phyloP scores from a whole-genome alignment of 2,797 vertebrate genomes.

The Mus spretus region DNA sequence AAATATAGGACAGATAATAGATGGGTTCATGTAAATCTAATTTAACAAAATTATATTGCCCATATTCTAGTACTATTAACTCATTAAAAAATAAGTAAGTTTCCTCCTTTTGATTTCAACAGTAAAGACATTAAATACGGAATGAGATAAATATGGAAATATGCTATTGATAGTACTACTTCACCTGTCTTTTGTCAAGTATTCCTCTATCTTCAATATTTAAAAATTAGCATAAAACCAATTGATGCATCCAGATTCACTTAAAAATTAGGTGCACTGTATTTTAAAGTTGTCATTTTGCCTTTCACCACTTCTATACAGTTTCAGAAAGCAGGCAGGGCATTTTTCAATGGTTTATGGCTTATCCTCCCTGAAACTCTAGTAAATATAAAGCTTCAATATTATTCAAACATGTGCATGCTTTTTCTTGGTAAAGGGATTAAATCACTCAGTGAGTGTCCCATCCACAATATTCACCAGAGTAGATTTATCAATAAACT shows the following conservation, averaged over 20 bases:
- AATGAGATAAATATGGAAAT: slow-evolving; percentile 54
- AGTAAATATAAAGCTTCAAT: slow-evolving; percentile 67
- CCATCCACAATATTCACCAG: slow-evolving; percentile 72
- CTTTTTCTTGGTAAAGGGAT: slow-evolving; percentile 75
- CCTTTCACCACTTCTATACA: slow-evolving; percentile 57
- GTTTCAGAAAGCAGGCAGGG: slow-evolving; percentile 66
- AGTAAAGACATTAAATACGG: slow-evolving; percentile 58
- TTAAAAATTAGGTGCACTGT: slow-evolving; percentile 58
- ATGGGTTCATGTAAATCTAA: slow-evolving; percentile 55
- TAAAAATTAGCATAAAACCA: slow-evolving; percentile 72
- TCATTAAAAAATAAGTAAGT: slow-evolving; percentile 47
- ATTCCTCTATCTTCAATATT: slow-evolving; percentile 70
- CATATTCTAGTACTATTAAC: slow-evolving; percentile 18
- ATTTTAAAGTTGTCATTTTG: slow-evolving; percentile 65
- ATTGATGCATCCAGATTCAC: slow-evolving; percentile 66
- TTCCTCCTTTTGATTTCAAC: background rate
- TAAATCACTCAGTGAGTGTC: slow-evolving; percentile 68
- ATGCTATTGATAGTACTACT: background rate
- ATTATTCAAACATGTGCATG: slow-evolving; percentile 76
- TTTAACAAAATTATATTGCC: slow-evolving; percentile 60
- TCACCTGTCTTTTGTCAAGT: slow-evolving; percentile 71
- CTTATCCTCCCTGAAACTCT: slow-evolving; percentile 66
- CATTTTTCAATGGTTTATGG: slow-evolving; percentile 75
- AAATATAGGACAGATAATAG: slow-evolving; percentile 21
- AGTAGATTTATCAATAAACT: slow-evolving; percentile 82